Evolutionary conservation across 2,113 vertebrate genomes (phyloP), one percentile per base, ranked within the genome.

Genomic region (Actenoides hombroni): DNA sequence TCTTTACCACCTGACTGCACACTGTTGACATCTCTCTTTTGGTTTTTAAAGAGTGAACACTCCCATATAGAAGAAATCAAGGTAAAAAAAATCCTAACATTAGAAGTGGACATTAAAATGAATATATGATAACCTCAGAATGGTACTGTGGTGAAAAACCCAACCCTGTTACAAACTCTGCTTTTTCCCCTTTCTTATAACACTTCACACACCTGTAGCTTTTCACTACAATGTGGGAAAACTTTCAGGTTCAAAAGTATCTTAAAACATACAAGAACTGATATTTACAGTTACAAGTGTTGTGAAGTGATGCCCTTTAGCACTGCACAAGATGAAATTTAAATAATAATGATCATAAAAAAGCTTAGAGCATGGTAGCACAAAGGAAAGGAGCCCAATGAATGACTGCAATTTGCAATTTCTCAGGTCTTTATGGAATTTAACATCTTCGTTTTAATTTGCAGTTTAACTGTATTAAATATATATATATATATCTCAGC

Each of bases 361-460:
- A 93, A 73, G 29, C 49, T 91, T 57, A 84, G 80, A 96, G 88
- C 60, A 88, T 69, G 51, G 83, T 86, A 94, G 39, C 46, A 88
- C 44, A 83, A 90, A 93, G 60, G 76, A 83, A 93, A 67, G 60
- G 44, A n/a, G 48, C 63, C 90, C 60, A 88, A 4, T 57, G 93
- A 95, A 75, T 86, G 65, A 86, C 65, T 92, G 61, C 48, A 96
- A 74, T 88, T 92, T 94, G 69, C 69, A 65, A 29, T 54, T 82
- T 77, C 90, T 90, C 48, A 71, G 64, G 31, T 17, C 60, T 86
- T 84, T 78, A 75, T 28, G 71, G 76, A 76, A 78, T 78, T 91
- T 68, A 84, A 71, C 88, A 90, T 95, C 56, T 86, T 91, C 82
- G 64, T 86, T 94, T 93, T 89, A 88, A 90, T 90, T 86, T 93